Evolutionary conservation across 1,140 invertebrate species (phyloP).

Genomic region (Pentalonia nigronervosa): DNA sequence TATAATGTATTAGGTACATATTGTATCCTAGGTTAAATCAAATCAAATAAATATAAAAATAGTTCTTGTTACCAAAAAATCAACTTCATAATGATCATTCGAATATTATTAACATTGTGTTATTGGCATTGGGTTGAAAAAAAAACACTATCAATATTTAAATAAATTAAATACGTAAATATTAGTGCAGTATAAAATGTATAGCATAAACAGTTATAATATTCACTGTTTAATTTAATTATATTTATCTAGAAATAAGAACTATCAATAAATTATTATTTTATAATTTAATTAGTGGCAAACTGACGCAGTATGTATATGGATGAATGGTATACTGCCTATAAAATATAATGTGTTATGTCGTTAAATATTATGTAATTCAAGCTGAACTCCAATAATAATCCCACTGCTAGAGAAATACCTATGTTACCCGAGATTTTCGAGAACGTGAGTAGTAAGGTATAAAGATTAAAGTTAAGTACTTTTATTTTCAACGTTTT

Average conservation of each 20-base stretch:
- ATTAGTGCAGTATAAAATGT: not conserved
- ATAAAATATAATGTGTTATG: not conserved
- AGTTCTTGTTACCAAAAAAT: not conserved
- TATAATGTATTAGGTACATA: not conserved
- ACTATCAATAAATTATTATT: constrained; percentile 10
- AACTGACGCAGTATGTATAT: not conserved
- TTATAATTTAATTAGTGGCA: constrained; percentile 2
- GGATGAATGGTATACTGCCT: not conserved
- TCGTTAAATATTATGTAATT: not conserved
- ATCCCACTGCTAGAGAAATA: not conserved
- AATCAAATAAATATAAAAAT: not conserved
- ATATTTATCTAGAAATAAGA: not conserved
- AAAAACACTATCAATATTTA: constrained; percentile 5
- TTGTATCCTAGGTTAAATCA: not conserved
- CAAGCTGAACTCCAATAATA: not conserved
- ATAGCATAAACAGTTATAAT: not conserved
- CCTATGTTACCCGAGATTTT: not conserved
- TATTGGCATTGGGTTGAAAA: not conserved
- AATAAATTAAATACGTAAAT: not conserved
- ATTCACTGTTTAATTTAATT: not conserved
- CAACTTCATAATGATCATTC: not conserved
- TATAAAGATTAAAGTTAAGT: not conserved
- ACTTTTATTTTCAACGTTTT: not conserved
- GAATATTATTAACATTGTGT: not conserved
- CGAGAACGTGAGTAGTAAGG: not conserved